Base-by-base conservation (phyloP, 2,888 invertebrate genomes). In the Helicoverpa assulta region DNA sequence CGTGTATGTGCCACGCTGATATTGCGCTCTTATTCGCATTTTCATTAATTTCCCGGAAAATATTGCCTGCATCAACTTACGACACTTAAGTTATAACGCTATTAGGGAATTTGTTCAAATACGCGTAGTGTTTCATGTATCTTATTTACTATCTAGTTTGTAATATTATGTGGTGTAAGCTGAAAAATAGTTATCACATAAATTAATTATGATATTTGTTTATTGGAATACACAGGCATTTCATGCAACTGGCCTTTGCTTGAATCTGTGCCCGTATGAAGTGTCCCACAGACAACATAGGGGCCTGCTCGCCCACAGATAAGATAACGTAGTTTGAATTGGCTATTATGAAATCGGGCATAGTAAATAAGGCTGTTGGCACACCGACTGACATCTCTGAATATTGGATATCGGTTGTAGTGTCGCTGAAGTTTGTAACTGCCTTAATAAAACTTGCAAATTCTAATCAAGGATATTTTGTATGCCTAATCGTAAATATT, bases 1-100 rank as follows among this genome's bases (percentile, higher is more conserved):
- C 70, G 67, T 76, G 84, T 82, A 86, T 88, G 85, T 87, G 78
- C 70, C 59, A 62, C 50, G 70, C 81, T 81, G 86, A 86, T 88
- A 86, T 74, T 76, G 71, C 78, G 66, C 67, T 78, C 61, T 72
- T 71, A 75, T 80, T 72, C 78, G 40, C 62, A 80, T 75, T 81
- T 70, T 72, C 78, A 83, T 80, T 66, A 72, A 82, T 82, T 78
- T 80, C 70, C 65, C 21, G 62, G 47, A 72, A 70, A 70, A 74
- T 67, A 76, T 70, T 74, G 64, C 59, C 50, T 6, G 56, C 51
- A 21, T 68, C 63, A 58, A 69, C 63, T 69, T 75, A 65, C 52
- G 50, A 51, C 50, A 21, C 64, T 67, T 67, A 67, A 54, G 29
- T 73, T 62, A 66, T 78, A 68, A 53, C 51, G 29, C 54, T 66